Conservation (phyloP, 2,888 invertebrate species). For the Chesias legatella region DNA sequence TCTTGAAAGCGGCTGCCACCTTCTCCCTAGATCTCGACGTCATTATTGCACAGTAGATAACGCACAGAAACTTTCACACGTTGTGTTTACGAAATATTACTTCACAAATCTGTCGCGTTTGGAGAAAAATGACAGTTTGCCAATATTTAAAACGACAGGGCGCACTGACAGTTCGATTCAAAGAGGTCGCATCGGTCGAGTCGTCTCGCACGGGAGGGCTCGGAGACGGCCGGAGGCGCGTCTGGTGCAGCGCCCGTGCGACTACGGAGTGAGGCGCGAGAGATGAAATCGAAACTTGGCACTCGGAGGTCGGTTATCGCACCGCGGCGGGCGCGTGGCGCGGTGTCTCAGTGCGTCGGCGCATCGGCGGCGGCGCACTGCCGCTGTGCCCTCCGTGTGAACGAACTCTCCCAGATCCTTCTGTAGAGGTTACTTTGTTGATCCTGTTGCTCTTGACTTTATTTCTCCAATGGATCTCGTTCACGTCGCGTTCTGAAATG, state of each 20-base stretch:
- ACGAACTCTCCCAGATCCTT: slow-evolving; percentile 29
- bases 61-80: slow-evolving; percentile 48
- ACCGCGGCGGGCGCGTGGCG: slow-evolving; percentile 46
- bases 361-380: slow-evolving; percentile 46
- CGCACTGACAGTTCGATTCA: slow-evolving; percentile 30
- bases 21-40: slow-evolving; percentile 90
- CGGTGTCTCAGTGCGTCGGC: slow-evolving; percentile 47
- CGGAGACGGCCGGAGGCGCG: slow-evolving; percentile 37
- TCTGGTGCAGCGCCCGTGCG: slow-evolving; percentile 55
- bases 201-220: slow-evolving; percentile 48
- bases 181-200: slow-evolving; percentile 44
- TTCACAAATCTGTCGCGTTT: slow-evolving; percentile 42
- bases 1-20: slow-evolving; percentile 89
- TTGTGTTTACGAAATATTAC: slow-evolving; percentile 37
- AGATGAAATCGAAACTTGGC: slow-evolving; percentile 69
- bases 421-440: slow-evolving; percentile 29
- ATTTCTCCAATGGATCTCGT: slow-evolving; percentile 26
- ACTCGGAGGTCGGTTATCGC: slow-evolving; percentile 63
- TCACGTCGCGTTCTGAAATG: slow-evolving; percentile 22
- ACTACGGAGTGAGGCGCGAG: slow-evolving; percentile 60
- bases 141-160: slow-evolving; percentile 44
- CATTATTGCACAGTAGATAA: slow-evolving; percentile 69
- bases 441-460: slow-evolving; percentile 35
- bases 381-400: slow-evolving; percentile 36
- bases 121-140: slow-evolving; percentile 50